These are phyloP conservation scores for Dioctria rufipes DNA, from an alignment of 2,888 invertebrate species.

Conservation along the genomic window DNA sequence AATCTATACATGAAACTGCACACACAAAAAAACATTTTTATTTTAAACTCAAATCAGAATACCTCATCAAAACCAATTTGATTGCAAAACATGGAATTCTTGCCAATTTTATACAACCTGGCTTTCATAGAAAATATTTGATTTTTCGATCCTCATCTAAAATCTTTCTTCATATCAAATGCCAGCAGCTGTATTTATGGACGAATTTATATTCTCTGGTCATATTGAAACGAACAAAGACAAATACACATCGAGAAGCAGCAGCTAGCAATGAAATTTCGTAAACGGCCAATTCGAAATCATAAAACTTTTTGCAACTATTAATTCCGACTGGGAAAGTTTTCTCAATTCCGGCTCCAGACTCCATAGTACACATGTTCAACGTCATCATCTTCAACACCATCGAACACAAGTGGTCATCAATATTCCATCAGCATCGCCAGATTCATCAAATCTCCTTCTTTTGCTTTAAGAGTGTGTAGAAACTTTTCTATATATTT, in stretches of 20 bases:
- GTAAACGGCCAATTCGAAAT: slow-evolving; percentile 50
- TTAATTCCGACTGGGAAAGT: slow-evolving; percentile 18
- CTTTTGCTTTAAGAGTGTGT: not conserved
- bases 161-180: slow-evolving; percentile 20
- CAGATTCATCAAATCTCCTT: slow-evolving; percentile 57
- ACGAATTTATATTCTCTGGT: slow-evolving; percentile 24
- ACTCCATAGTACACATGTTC: slow-evolving; percentile 31
- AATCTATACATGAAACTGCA: too few relatives aligned
- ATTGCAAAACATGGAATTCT: slow-evolving; percentile 12
- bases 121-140: slow-evolving; percentile 7
- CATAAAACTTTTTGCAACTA: slow-evolving; percentile 49
- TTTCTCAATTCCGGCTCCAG: not conserved
- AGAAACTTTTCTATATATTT: slow-evolving; percentile 51
- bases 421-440: slow-evolving; percentile 58
- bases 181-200: slow-evolving; percentile 23
- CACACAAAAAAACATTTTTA: too few relatives aligned
- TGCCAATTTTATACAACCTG: not conserved
- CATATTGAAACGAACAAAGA: not conserved
- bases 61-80: not conserved
- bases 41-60: too few relatives aligned
- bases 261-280: slow-evolving; percentile 25
- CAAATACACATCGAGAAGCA: slow-evolving; percentile 2
- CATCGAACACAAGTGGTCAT: slow-evolving; percentile 53
- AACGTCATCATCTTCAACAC: slow-evolving; percentile 36
- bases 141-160: slow-evolving; percentile 16